phyloP scores from a whole-genome alignment of 1,140 invertebrate species.

The Episyrphus balteatus region DNA sequence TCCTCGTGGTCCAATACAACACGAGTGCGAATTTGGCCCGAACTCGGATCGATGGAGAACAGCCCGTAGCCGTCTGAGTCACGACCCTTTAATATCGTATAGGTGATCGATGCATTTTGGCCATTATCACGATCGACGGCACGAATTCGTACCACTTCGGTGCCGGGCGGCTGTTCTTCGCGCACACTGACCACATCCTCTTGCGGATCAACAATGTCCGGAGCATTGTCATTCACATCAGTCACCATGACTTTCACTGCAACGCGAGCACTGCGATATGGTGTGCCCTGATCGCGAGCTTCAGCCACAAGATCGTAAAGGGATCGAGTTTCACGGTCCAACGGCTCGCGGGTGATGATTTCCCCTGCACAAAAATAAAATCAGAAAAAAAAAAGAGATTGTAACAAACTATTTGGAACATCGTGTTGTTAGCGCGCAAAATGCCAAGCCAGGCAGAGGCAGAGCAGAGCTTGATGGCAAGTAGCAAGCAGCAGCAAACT shows the following conservation, averaged over 20 bases:
- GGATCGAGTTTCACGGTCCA: constrained; percentile 73
- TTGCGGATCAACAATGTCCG: constrained; percentile 75
- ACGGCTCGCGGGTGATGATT: constrained; percentile 64
- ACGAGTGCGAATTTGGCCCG: constrained; percentile 78
- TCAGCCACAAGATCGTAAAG: constrained; percentile 73
- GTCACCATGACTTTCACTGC: constrained; percentile 60
- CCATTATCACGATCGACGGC: constrained; percentile 81
- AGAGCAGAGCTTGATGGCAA: constrained; percentile 24
- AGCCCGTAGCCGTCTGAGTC: constrained; percentile 73
- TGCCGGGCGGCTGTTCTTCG: constrained; percentile 74
- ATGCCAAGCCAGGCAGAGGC: neutral
- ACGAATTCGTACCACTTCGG: constrained; percentile 71
- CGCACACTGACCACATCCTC: constrained; percentile 77
- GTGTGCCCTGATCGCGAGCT: constrained; percentile 73
- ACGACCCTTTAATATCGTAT: constrained; percentile 71
- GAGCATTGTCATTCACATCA: constrained; percentile 86
- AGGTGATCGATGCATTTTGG: constrained; percentile 77
- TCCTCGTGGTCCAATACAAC: constrained; percentile 84
- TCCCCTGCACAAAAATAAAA: constrained; percentile 51
- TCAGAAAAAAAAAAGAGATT: neutral
- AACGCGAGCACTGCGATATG: constrained; percentile 60
- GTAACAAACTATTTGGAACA: constrained; percentile 1
- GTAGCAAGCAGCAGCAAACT: constrained; percentile 5
- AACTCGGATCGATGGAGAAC: constrained; percentile 75
- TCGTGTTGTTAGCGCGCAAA: constrained; percentile 15